Evolutionary conservation across 2,888 invertebrate genomes (phyloP), one percentile per base, ranked within the genome.

Genomic region (Deilephila porcellus): DNA sequence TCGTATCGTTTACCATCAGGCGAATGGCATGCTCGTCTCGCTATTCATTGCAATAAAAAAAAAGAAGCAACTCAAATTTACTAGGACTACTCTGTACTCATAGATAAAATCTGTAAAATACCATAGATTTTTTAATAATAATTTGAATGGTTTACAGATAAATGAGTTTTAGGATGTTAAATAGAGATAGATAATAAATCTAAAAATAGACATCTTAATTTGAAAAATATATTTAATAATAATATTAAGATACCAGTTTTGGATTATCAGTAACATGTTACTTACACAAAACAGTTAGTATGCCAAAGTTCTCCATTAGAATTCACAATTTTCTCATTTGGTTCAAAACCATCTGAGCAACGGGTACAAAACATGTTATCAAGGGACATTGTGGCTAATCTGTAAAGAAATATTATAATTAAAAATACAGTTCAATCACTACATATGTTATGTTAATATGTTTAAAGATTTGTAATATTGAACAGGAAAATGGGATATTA

Each of bases 291-390:
- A 91, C 99, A 99, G 85, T 98, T 98, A 6, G 98, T 98, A 95
- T 99, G 99, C 99, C 99, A 99, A 62, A 99, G 96, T 93, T 99
- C 99, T 74, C 99, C 99, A 86, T 98, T 98, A 0, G 99, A 99
- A 93, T 99, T 99, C 74, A 99, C 99, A 88, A 99, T 99, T 93
- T 99, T 99, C 91, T 99, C 99, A 88, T 99, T 97, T 29, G 98
- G 96, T 85, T 98, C 98, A 93, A 99, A 99, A 5, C 99, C 99
- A 86, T 99, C 99, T 76, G 97, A 97, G 93, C 99, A 99, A 74
- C 99, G 97, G 86, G 98, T 97, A 94, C 99, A 99, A 87, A 97
- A 97, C 97, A 99, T 99, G 86, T 97, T 97, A 88, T 98, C 98
- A 91, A 98, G 93, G 79, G 98, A 97, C 98, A 98, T 98, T 78